Percentiles rank a stretch among this genome's conserved stretches.
phyloP scores from a whole-genome alignment of 2,113 vertebrate genomes.

The Microtus ochrogaster region DNA sequence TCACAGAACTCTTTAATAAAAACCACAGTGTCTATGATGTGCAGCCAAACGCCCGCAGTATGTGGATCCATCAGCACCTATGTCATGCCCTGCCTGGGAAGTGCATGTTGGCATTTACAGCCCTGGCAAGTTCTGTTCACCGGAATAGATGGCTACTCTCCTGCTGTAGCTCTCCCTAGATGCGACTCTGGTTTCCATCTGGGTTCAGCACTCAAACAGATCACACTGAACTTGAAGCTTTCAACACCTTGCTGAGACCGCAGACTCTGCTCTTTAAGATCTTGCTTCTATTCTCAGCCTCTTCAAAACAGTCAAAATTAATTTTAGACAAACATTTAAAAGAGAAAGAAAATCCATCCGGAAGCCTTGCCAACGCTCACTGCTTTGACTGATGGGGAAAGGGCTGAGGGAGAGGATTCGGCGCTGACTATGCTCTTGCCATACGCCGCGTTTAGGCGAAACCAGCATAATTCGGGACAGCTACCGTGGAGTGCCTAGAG shows the following conservation, averaged over 20 bases:
- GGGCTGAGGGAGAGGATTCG: neutral
- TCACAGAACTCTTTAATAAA: neutral
- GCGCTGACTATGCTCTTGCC: constrained; percentile 12
- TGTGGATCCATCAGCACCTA: neutral
- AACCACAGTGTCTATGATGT: neutral
- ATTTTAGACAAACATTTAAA: constrained; percentile 72
- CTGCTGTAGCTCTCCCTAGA: neutral
- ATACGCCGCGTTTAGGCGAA: neutral
- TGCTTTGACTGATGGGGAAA: constrained; percentile 52
- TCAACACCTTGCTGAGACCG: neutral
- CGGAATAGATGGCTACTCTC: accelerated
- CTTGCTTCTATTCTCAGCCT: neutral
- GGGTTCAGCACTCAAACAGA: neutral
- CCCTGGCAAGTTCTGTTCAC: neutral
- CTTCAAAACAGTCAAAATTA: constrained; percentile 68
- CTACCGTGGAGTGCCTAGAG: constrained; percentile 2
- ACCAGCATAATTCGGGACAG: constrained; percentile 60
- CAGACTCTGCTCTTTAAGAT: constrained; percentile 23
- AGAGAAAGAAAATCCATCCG: constrained; percentile 28
- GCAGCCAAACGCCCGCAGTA: neutral
- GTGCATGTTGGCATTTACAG: neutral
- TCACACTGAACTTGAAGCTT: neutral
- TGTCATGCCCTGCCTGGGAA: neutral
- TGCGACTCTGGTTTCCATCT: neutral
- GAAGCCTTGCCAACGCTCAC: constrained; percentile 33